Evolutionary conservation across 2,113 vertebrate species (phyloP).

Genomic region (Pseudorectes ferrugineus): DNA sequence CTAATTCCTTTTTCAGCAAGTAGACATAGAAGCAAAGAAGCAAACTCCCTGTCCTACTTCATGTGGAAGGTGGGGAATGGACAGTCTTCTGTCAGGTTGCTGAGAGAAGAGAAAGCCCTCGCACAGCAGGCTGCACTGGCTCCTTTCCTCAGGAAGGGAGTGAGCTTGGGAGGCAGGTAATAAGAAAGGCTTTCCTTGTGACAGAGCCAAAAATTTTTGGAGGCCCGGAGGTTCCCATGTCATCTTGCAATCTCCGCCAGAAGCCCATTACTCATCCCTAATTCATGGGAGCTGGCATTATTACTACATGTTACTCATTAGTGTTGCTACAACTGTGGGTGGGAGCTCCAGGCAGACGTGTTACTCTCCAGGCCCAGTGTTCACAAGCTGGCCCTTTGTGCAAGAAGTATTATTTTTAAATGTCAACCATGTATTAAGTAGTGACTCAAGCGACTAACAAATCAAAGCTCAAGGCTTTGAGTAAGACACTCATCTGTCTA

Average conservation of each 20-base stretch:
- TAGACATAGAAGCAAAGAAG: not conserved
- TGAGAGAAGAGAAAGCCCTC: not conserved
- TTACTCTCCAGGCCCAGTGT: not conserved
- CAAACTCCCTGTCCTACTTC: not conserved
- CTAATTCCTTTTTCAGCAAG: not conserved
- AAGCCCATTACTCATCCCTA: constrained; percentile 14
- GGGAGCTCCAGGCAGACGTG: not conserved
- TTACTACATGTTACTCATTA: not conserved
- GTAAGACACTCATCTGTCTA: not conserved
- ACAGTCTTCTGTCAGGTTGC: not conserved
- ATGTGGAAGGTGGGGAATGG: not conserved
- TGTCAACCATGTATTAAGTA: not conserved
- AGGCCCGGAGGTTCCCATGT: constrained; percentile 8
- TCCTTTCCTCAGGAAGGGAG: not conserved
- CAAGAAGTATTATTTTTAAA: constrained; percentile 31
- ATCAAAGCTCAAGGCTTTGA: not conserved
- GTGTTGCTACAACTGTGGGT: not conserved
- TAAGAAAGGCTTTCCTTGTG: not conserved
- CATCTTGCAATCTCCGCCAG: not conserved
- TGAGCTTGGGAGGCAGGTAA: not conserved
- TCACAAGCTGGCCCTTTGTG: constrained; percentile 36
- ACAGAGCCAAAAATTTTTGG: not conserved
- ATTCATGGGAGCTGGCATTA: constrained; percentile 12
- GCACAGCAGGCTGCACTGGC: not conserved
- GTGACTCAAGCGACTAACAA: constrained; percentile 1